These are phyloP conservation scores for Gonatopus flavifemur DNA, from an alignment of 1,140 invertebrate genomes.

Conservation along the genomic window DNA sequence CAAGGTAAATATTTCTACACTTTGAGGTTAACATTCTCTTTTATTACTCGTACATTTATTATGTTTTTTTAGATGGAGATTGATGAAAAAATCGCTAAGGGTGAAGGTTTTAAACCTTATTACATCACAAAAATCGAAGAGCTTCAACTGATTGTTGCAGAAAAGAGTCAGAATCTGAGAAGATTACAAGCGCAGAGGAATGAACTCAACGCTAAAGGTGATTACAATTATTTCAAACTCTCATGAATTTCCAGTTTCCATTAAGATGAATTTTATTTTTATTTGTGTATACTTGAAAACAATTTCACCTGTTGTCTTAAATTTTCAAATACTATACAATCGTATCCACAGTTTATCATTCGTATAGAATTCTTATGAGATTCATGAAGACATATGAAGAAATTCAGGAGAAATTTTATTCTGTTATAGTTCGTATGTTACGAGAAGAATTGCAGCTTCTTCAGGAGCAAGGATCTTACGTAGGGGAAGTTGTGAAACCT, in stretches of 20 bases:
- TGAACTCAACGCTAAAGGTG: conserved; percentile 99
- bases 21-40: background rate
- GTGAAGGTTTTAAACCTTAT: conserved; percentile 90
- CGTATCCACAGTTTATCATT: too few species aligned
- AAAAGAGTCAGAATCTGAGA: conserved; percentile 96
- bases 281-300: background rate
- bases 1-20: conserved; percentile 34
- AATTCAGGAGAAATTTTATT: conserved; percentile 16
- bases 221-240: conserved; percentile 6
- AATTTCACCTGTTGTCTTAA: background rate
- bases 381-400: background rate
- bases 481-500: conserved; percentile 98
- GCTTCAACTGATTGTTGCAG: conserved; percentile 90
- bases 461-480: conserved; percentile 99
- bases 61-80: conserved; percentile 78
- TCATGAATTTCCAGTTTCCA: background rate
- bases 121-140: conserved; percentile 98
- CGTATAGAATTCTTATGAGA: background rate
- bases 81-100: conserved; percentile 69
- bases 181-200: conserved; percentile 98
- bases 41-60: conserved; percentile 5
- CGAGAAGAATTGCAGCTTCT: conserved; percentile 96
- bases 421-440: conserved; percentile 85
- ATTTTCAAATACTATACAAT: background rate
- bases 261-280: conserved; percentile 1